Conservation (phyloP, 1,140 invertebrate genomes). For the Hirudo medicinalis region DNA sequence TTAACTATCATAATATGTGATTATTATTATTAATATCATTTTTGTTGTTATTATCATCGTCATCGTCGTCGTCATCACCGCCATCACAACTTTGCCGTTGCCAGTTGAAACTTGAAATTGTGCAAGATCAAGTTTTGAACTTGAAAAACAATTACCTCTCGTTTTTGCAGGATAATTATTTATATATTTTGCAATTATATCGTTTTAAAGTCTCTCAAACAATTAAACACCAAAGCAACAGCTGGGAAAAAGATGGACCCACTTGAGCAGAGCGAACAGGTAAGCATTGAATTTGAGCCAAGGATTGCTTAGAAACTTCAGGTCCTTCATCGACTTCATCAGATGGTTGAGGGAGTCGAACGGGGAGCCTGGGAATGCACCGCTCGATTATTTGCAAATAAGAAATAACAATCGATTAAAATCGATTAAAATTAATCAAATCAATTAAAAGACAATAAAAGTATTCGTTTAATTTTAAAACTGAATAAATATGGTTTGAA, state of each 20-base stretch:
- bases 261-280: constrained; percentile 69
- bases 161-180: no score
- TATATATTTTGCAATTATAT: no score
- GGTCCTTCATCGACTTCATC: constrained; percentile 21
- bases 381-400: background rate
- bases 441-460: background rate
- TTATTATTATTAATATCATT: background rate
- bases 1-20: background rate
- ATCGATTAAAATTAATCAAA: background rate
- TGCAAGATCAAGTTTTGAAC: no score
- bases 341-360: constrained; percentile 19
- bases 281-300: constrained; percentile 65
- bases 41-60: background rate
- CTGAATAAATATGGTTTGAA: no score
- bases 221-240: constrained; percentile 12
- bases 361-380: constrained; percentile 13
- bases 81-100: no score
- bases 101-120: no score
- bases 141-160: background rate
- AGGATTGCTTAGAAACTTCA: constrained; percentile 18
- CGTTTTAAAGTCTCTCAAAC: constrained; percentile 18
- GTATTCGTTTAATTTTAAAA: no score
- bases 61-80: no score
- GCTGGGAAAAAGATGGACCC: constrained; percentile 35
- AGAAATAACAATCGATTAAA: background rate